A percentile compares a stretch with the other conserved stretches of the same genome.
These are phyloP conservation scores for Alethe diademata DNA, from an alignment of 2,113 vertebrate genomes.

Conservation along the genomic window DNA sequence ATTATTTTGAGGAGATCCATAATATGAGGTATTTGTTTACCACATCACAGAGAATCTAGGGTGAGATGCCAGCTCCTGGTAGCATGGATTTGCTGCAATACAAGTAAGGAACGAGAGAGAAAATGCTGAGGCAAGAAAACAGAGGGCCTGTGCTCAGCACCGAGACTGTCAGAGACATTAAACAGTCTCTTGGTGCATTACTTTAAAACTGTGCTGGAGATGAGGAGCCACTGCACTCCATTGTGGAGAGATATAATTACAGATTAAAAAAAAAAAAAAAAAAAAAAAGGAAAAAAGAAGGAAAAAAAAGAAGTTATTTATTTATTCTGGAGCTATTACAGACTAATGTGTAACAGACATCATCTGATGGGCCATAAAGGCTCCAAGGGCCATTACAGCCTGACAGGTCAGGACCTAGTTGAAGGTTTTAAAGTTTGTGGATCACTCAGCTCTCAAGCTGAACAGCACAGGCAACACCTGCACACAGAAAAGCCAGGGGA, in stretches of 20 bases:
- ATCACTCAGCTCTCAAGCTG: conserved; percentile 8
- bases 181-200: conserved; percentile 10
- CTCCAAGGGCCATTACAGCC: conserved; percentile 5
- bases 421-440: conserved; percentile 31
- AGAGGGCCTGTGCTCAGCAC: background rate
- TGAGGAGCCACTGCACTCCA: background rate
- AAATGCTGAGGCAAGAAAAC: background rate
- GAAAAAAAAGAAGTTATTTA: background rate
- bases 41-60: background rate
- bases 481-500: background rate
- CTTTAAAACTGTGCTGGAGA: conserved; percentile 18
- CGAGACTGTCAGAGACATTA: background rate
- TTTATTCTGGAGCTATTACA: conserved; percentile 40
- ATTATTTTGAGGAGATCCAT: background rate
- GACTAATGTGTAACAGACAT: conserved; percentile 51
- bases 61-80: background rate
- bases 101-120: background rate
- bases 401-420: conserved; percentile 13
- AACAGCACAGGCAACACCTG: conserved; percentile 21
- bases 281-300: background rate
- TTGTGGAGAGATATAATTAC: background rate
- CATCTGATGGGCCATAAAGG: background rate
- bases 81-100: background rate
- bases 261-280: background rate
- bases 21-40: background rate